These are phyloP conservation scores for Dasyornis broadbenti DNA, from an alignment of 2,113 vertebrate genomes.

Conservation along the genomic window DNA sequence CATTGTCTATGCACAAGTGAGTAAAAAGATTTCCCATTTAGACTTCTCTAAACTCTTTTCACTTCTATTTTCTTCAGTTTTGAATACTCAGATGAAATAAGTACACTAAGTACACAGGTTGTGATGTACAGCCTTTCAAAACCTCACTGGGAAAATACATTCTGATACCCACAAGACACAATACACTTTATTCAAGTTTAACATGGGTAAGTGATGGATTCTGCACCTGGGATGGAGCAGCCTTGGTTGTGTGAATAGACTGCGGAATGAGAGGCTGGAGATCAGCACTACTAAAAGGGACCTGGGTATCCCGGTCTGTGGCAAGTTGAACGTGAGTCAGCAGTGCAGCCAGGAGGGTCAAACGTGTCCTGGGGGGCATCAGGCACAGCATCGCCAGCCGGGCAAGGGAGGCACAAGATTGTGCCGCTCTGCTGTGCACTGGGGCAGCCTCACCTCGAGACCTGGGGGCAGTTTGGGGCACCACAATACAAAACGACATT, in stretches of 20 bases:
- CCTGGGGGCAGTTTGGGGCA: neutral
- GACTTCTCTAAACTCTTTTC: neutral
- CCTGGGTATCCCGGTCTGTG: too few relatives aligned
- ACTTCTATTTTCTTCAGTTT: neutral
- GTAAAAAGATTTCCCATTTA: neutral
- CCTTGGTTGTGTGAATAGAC: neutral
- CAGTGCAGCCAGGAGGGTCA: neutral
- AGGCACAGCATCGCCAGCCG: fast-evolving
- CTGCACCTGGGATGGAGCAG: neutral
- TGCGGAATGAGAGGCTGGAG: neutral
- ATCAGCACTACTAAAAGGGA: neutral
- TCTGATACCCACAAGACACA: neutral
- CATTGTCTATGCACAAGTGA: neutral
- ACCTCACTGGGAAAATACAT: neutral
- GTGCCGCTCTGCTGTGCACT: neutral
- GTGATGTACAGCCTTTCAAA: neutral
- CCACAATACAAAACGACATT: neutral
- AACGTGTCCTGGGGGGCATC: fast-evolving
- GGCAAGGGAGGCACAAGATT: neutral
- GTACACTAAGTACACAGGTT: neutral
- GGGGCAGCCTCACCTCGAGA: fast-evolving
- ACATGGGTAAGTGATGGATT: neutral
- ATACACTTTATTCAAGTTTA: neutral
- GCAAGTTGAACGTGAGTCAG: neutral
- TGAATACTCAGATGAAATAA: neutral